Evolutionary conservation across 1,140 invertebrate genomes (phyloP), one percentile per base, ranked within the genome.

Genomic region (Cyphomyrmex costatus): DNA sequence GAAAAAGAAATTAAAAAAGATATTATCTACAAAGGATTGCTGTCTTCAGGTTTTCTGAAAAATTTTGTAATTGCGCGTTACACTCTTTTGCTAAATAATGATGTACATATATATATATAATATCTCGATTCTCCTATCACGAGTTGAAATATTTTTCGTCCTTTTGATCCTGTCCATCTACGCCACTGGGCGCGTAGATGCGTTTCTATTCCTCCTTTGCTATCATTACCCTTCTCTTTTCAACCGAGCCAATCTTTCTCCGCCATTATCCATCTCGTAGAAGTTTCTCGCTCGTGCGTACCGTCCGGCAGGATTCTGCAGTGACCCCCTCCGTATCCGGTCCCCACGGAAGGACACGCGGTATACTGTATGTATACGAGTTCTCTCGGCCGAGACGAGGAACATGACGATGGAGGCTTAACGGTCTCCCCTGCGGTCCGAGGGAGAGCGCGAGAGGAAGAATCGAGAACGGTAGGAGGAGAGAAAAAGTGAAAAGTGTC

Each of bases 391-490:
- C 74, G 76, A 78, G 86, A 87, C 65, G 74, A 56, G 46, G 33
- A 82, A 82, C 73, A 58, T n/a, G 61, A 79, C 70, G 58, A 33
- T n/a, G 51, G 33, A 85, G n/a, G 42, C 60, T 24, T 68, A 79
- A 79, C 84, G 84, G 61, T 79, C 36, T 68, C 51, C 77, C 58
- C 66, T 79, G 56, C 63, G 95, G 36, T 96, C 93, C 78, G 95
- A 90, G 70, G 60, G 77, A 80, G 89, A 90, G 36, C 85, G 78
- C 80, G 27, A 49, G 63, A 90, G 89, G 89, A 90, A 90, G 83
- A 88, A 86, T 65, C 42, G 51, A 3, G 10, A 30, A 8, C 1
- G 63, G 63, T 53, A 84, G 30, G 12, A 86, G 58, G 42, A 66
- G 53, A 77, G 63, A 63, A 84, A 79, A 80, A 58, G 76, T 73